Evolutionary conservation across 2,797 vertebrate genomes (phyloP), one percentile per base, ranked within the genome.

Genomic region (Cottoperca gobio): DNA sequence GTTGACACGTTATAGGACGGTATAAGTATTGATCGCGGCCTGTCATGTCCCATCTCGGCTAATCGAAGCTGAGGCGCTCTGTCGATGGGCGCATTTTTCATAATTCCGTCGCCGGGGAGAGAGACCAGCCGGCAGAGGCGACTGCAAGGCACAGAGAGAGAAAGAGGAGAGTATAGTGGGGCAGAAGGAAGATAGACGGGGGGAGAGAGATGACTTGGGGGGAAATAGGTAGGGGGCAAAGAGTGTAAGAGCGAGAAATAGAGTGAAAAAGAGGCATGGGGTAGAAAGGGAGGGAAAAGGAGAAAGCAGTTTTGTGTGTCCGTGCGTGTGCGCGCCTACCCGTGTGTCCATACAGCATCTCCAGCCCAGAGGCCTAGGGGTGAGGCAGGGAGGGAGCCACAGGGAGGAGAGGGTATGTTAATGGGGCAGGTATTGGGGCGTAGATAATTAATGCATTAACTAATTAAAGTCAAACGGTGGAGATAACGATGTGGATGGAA

Each of bases 1-100:
- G 97, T 98, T 97, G 97, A 97, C 97, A 97, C 97, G 97, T 98
- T 97, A 97, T 97, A 97, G 97, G 97, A 96, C 97, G 97, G 96
- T 97, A 97, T 96, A 96, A 97, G 95, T 98, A 98, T 98, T 98
- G 97, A 98, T 98, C 97, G 97, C 96, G 96, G 95, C 95, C 97
- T 98, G 97, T 98, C 97, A 98, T 97, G 96, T 97, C 97, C 96
- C 96, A 97, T 98, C 97, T 97, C 96, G 96, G 96, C 96, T 98
- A 98, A 98, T 98, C 97, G 97, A 98, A 98, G 96, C 96, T 98
- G 97, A 98, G 97, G 97, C 96, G 96, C 97, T 96, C 96, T 97
- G 97, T 97, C 97, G 96, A 97, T 97, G 97, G 96, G 95, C 96
- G 96, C 96, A 98, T 97, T 98, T 98, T 97, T 97, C 97, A 98